Base-by-base conservation (phyloP, 2,797 vertebrate species). In the Phataginus tetradactyla region DNA sequence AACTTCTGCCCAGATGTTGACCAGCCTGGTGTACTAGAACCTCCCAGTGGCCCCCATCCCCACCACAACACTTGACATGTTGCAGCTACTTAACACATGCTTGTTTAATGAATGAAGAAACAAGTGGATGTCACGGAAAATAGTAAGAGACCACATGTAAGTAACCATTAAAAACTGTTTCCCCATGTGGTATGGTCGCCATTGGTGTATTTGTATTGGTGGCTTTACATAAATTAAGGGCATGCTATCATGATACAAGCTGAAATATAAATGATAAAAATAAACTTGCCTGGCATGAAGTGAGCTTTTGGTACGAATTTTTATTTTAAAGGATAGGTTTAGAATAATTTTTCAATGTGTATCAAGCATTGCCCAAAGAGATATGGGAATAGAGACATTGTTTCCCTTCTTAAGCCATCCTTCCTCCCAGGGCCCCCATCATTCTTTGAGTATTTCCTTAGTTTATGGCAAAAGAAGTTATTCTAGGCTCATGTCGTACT, bases 11-110 rank as follows among this genome's bases (percentile, higher is more conserved):
- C 39, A 61, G 51, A 80, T 27, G 15, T 53, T 34, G 4, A n/a
- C 25, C 29, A 10, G 5, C 17, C 21, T 37, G 29, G 9, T 42
- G 17, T 37, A 3, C 17, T n/a, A 34, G 8, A 18, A 68, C 5
- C 1, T 49, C 32, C 34, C 53, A 18, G 20, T 11, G 9, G 25
- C 2, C 7, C 42, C 0, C 5, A 1, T 4, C 0, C 10, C 2
- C 21, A 27, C 27, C 74, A 34, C 29, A 75, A 29, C 34, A 80
- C 1, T n/a, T 32, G 25, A 66, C 14, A 34, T 10, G 8, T 29
- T 1, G 0, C 27, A 37, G 7, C 37, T 9, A 39, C 8, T 25
- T 57, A 51, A 75, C 11, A 18, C 14, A 2, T 29, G 18, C 21
- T 63, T 75, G 29, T 23, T 32, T 53, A 25, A 69, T 57, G 27